Conservation (phyloP, 1,140 invertebrate species). For the Nebria ingens region DNA sequence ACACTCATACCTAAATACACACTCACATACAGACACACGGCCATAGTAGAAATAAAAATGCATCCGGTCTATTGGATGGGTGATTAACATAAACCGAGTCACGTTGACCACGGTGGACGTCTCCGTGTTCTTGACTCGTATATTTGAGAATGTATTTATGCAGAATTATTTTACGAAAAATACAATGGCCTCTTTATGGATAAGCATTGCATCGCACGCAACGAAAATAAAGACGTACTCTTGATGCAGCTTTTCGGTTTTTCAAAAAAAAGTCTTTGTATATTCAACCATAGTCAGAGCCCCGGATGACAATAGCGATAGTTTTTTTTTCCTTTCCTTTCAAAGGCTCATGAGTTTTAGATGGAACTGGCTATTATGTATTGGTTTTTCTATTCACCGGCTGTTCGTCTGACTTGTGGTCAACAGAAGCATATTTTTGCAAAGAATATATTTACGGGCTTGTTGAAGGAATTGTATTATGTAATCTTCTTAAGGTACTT, state of each 20-base stretch:
- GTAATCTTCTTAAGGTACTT: too few species aligned
- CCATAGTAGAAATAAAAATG: not conserved
- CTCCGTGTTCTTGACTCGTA: too few species aligned
- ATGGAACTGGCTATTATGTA: not conserved
- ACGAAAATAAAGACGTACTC: constrained; percentile 1
- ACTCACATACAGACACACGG: not conserved
- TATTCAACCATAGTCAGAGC: too few species aligned
- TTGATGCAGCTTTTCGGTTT: not conserved
- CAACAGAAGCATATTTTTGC: too few species aligned
- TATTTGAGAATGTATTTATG: constrained; percentile 4
- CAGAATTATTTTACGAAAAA: constrained; percentile 3
- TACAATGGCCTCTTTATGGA: not conserved
- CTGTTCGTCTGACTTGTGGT: not conserved
- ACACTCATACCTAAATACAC: too few species aligned
- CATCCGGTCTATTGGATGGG: not conserved
- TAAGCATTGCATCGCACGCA: not conserved
- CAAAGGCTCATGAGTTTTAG: constrained; percentile 1
- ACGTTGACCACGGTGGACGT: not conserved
- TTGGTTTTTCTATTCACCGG: not conserved
- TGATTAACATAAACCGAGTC: not conserved
- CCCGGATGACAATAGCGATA: not conserved
- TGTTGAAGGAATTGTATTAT: too few species aligned
- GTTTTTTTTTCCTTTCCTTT: too few species aligned
- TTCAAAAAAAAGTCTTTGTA: not conserved
- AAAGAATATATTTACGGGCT: too few species aligned